Evolutionary conservation across 2,113 vertebrate species (phyloP).

Genomic region (Anhinga anhinga): DNA sequence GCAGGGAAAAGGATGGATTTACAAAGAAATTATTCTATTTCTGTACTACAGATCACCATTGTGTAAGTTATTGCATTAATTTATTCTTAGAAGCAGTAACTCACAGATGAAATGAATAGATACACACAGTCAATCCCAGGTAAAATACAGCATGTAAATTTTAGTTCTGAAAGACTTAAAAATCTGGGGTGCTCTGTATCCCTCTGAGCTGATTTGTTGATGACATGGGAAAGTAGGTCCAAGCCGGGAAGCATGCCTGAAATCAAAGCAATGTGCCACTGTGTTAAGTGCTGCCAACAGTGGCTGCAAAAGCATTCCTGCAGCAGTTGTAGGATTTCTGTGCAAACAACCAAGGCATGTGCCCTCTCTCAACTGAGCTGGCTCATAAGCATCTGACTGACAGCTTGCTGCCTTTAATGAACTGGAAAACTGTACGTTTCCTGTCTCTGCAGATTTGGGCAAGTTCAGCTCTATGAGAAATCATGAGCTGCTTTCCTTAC

Average conservation of each 20-base stretch:
- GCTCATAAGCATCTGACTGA: constrained; percentile 38
- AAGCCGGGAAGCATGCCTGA: constrained; percentile 31
- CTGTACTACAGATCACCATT: neutral
- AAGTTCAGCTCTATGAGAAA: neutral
- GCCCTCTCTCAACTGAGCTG: constrained; percentile 11
- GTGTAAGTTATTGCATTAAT: neutral
- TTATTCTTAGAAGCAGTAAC: neutral
- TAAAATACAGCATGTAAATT: neutral
- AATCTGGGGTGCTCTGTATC: neutral
- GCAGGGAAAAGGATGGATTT: neutral
- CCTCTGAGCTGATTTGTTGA: neutral
- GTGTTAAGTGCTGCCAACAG: constrained; percentile 50
- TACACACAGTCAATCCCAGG: neutral
- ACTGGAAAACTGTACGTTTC: neutral
- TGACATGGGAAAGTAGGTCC: neutral
- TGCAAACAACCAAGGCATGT: constrained; percentile 51
- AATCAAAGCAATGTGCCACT: constrained; percentile 56
- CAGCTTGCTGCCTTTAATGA: constrained; percentile 66
- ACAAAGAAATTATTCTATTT: neutral
- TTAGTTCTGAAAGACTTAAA: neutral
- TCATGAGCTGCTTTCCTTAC: neutral
- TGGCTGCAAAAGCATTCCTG: neutral
- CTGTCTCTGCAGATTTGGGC: neutral
- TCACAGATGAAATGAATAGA: neutral
- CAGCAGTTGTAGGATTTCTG: constrained; percentile 44